A percentile compares a stretch with the other conserved stretches of the same genome.
Evolutionary conservation across 92 coral and sea anemone genomes (phyloP).

Genomic region (Porites divaricata): DNA sequence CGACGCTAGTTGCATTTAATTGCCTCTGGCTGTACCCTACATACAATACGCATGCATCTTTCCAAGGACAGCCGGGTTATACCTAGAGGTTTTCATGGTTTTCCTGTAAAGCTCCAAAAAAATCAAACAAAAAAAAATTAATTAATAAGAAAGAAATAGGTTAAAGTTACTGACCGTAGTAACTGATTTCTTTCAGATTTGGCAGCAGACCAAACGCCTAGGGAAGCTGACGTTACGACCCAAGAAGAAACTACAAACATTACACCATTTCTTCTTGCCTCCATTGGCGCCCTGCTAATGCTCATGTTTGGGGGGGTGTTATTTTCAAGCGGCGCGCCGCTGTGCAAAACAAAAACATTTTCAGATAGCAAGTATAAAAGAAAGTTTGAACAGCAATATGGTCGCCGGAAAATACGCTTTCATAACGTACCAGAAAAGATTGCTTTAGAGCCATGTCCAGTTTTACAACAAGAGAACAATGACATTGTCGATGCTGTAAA

Average conservation of each 20-base stretch:
- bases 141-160: neutral
- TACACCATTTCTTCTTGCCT: slow-evolving; percentile 75
- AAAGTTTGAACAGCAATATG: slow-evolving; percentile 32
- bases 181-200: slow-evolving; percentile 5
- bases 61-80: too few relatives aligned
- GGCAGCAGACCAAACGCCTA: slow-evolving; percentile 31
- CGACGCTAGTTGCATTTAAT: too few relatives aligned
- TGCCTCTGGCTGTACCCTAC: too few relatives aligned
- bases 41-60: too few relatives aligned
- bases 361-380: slow-evolving; percentile 18
- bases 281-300: slow-evolving; percentile 81
- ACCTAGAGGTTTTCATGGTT: too few relatives aligned
- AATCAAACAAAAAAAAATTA: too few relatives aligned
- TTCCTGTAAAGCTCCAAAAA: too few relatives aligned
- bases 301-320: slow-evolving; percentile 77
- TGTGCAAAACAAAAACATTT: slow-evolving; percentile 15
- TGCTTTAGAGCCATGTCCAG: slow-evolving; percentile 69
- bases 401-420: slow-evolving; percentile 56
- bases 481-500: slow-evolving; percentile 92
- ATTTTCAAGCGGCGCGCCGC: slow-evolving; percentile 54
- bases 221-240: slow-evolving; percentile 20
- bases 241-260: slow-evolving; percentile 45
- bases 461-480: slow-evolving; percentile 95
- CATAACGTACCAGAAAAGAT: slow-evolving; percentile 69
- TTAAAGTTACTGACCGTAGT: neutral